These are phyloP conservation scores for Hippopotamyrus pictus DNA, from an alignment of 2,797 vertebrate genomes.

Conservation along the genomic window DNA sequence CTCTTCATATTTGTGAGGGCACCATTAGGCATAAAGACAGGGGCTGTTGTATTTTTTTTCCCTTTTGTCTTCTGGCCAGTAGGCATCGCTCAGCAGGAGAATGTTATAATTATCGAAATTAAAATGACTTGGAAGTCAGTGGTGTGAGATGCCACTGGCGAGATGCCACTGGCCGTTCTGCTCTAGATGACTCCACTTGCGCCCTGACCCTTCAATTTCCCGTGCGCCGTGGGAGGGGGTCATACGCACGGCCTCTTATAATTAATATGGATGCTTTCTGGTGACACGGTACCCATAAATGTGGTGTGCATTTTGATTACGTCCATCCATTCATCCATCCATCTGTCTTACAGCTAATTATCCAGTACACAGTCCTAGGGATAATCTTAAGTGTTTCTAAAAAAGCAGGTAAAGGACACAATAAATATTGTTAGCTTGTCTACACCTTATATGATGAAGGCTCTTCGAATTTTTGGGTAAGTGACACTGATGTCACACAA, in stretches of 20 bases:
- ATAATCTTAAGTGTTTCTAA: not conserved
- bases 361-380: not conserved
- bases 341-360: not conserved
- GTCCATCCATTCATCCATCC: not conserved
- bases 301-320: not conserved
- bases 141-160: not conserved
- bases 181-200: not conserved
- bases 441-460: not conserved
- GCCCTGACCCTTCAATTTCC: not conserved
- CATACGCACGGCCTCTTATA: not conserved
- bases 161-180: not conserved
- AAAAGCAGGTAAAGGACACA: not conserved
- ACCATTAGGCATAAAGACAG: slow-evolving; percentile 15
- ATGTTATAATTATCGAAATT: slow-evolving; percentile 13
- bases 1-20: slow-evolving; percentile 34
- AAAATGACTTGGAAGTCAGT: not conserved
- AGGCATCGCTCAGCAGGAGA: not conserved
- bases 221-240: not conserved
- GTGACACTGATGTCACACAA: not conserved
- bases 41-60: not conserved
- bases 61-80: not conserved
- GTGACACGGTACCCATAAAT: not conserved
- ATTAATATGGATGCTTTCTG: not conserved
- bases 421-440: not conserved
- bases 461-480: not conserved